A percentile compares a stretch with the other conserved stretches of the same genome.
phyloP scores from a whole-genome alignment of 2,888 invertebrate species.

The Geophilus truncorum region DNA sequence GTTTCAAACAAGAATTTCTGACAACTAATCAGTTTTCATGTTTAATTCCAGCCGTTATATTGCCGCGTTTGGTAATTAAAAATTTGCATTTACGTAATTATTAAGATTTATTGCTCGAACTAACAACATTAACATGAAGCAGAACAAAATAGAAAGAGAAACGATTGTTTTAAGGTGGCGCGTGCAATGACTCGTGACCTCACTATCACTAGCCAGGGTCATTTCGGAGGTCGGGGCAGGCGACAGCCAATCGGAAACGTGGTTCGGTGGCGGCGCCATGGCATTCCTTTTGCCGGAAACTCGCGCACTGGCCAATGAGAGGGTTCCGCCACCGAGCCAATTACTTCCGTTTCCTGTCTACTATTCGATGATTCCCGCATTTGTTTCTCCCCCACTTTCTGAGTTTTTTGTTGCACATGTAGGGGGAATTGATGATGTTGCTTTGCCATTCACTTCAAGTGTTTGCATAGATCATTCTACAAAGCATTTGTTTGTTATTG shows the following conservation, averaged over 20 bases:
- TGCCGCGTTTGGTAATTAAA: too few species aligned
- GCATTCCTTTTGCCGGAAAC: slow-evolving; percentile 7
- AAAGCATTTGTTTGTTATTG: not conserved
- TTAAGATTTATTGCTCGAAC: not conserved
- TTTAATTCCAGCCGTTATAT: too few species aligned
- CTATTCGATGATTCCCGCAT: not conserved
- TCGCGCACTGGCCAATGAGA: slow-evolving; percentile 8
- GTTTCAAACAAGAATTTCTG: too few species aligned
- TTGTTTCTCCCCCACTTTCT: not conserved
- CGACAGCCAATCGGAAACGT: slow-evolving; percentile 12
- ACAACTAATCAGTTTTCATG: too few species aligned
- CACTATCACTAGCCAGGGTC: not conserved
- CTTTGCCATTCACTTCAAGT: not conserved
- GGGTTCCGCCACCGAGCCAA: slow-evolving; percentile 5
- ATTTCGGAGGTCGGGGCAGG: not conserved
- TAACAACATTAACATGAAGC: not conserved
- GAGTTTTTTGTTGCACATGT: not conserved
- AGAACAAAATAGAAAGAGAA: not conserved
- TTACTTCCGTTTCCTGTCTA: slow-evolving; percentile 12
- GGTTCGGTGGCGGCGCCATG: slow-evolving; percentile 13
- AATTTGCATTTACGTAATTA: not conserved
- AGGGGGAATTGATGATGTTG: not conserved
- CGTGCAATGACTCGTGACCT: slow-evolving; percentile 3
- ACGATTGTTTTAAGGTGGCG: not conserved
- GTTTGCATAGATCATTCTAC: not conserved